phyloP scores from a whole-genome alignment of 2,113 vertebrate genomes.

The Bambusicola thoracicus region DNA sequence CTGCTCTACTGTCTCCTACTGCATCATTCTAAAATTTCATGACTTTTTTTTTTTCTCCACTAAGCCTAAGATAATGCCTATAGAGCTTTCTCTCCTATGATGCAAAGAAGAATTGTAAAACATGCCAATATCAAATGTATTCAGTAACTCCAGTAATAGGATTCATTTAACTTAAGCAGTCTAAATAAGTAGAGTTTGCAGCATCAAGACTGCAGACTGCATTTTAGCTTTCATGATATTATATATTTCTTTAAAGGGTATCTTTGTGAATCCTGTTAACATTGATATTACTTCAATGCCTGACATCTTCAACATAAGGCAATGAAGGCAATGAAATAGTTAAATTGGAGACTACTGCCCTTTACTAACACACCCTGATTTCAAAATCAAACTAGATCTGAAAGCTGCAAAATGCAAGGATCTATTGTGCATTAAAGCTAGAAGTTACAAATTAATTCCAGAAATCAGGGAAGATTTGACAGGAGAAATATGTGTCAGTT shows the following conservation, averaged over 20 bases:
- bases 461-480: constrained; percentile 24
- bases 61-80: neutral
- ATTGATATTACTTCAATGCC: neutral
- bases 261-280: neutral
- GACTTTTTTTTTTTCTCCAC: neutral
- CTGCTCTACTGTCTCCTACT: neutral
- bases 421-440: neutral
- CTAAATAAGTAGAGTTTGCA: neutral
- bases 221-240: neutral
- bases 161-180: neutral
- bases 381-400: constrained; percentile 1
- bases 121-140: neutral
- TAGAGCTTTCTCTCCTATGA: neutral
- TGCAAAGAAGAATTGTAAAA: constrained; percentile 31
- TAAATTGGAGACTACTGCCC: neutral
- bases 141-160: constrained; percentile 8
- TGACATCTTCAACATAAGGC: neutral
- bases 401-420: neutral
- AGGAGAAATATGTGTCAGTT: neutral
- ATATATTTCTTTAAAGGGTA: neutral
- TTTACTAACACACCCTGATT: neutral
- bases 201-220: neutral
- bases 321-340: neutral
- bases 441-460: constrained; percentile 13
- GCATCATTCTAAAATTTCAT: constrained; percentile 46